These are phyloP conservation scores for Osmoderma eremita DNA, from an alignment of 2,888 invertebrate species.

Conservation along the genomic window DNA sequence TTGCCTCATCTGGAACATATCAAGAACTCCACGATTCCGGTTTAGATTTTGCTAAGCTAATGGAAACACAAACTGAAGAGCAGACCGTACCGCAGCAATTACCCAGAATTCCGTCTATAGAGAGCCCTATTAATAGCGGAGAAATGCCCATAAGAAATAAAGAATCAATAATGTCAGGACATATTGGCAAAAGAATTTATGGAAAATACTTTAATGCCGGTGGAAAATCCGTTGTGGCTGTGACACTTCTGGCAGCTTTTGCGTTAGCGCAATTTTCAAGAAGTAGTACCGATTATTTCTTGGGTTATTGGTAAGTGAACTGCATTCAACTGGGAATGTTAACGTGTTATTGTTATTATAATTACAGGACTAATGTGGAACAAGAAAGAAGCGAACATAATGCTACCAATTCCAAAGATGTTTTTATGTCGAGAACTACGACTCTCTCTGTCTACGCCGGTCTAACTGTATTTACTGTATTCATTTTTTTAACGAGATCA, in stretches of 20 bases:
- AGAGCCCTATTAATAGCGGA: constrained; percentile 46
- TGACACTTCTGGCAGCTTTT: constrained; percentile 71
- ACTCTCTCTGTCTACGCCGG: constrained; percentile 44
- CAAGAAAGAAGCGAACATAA: constrained; percentile 49
- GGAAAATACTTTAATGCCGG: constrained; percentile 77
- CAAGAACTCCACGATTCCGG: constrained; percentile 75
- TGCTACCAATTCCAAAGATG: constrained; percentile 22
- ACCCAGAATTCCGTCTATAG: constrained; percentile 42
- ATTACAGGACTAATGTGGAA: constrained; percentile 58
- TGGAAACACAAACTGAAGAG: constrained; percentile 64
- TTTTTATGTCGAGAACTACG: constrained; percentile 21
- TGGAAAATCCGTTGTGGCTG: constrained; percentile 72
- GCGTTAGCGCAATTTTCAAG: constrained; percentile 75
- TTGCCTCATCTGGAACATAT: constrained; percentile 72
- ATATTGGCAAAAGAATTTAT: constrained; percentile 66
- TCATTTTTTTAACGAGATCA: constrained; percentile 58
- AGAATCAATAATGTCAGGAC: constrained; percentile 72
- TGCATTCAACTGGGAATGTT: not conserved
- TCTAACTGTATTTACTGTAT: constrained; percentile 61
- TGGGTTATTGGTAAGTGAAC: constrained; percentile 74
- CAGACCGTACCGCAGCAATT: constrained; percentile 51
- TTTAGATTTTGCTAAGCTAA: constrained; percentile 75
- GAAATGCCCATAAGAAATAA: constrained; percentile 62
- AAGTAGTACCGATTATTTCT: constrained; percentile 82
- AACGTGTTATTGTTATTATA: not conserved